Evolutionary conservation across 2,113 vertebrate species (phyloP), one percentile per base, ranked within the genome.

Genomic region (Brachyistius frenatus): DNA sequence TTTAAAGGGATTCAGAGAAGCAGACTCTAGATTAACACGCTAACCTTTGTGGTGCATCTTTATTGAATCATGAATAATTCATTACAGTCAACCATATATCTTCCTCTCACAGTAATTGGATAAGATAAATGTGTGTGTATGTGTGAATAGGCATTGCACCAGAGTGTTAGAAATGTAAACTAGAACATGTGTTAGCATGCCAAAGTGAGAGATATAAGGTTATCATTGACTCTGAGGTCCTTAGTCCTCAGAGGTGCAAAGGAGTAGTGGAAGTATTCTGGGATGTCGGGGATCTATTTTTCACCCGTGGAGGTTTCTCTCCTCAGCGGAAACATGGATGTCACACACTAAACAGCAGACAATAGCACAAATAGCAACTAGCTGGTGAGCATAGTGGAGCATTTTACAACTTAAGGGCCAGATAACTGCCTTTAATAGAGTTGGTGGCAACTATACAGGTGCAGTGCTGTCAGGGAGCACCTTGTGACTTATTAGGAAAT

Each of bases 21-120:
- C 66, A 50, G 14, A 68, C 66, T 60, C 56, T 5, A 66, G 64
- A 83, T 88, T 78, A 75, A 80, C 67, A 74, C 6, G 3, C 57
- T 78, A 83, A 90, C 86, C 67, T 84, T 77, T 73, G 52, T 58
- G 63, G 8, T 82, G 78, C 15, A 47, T 67, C 73, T 78, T 76
- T 57, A 72, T 65, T 50, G 7, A 60, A 16, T 49, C 16, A 80
- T 91, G 66, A 89, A 88, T 92, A 60, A 91, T 90, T 89, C 62
- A 86, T 80, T 50, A 56, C 14, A 32, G 15, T 13, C 66, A 76
- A 64, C 50, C 58, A 53, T 76, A 53, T 76, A 54, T 86, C 79
- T 88, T 37, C 16, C 36, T 56, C 39, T 32, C 3, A 5, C 52
- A 52, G 57, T 85, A 76, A 81, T 53, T 77, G 63, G 65, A 78